Percentiles rank a stretch among this genome's conserved stretches.
Evolutionary conservation across 2,888 invertebrate species (phyloP).

Genomic region (Epicampocera succincta): DNA sequence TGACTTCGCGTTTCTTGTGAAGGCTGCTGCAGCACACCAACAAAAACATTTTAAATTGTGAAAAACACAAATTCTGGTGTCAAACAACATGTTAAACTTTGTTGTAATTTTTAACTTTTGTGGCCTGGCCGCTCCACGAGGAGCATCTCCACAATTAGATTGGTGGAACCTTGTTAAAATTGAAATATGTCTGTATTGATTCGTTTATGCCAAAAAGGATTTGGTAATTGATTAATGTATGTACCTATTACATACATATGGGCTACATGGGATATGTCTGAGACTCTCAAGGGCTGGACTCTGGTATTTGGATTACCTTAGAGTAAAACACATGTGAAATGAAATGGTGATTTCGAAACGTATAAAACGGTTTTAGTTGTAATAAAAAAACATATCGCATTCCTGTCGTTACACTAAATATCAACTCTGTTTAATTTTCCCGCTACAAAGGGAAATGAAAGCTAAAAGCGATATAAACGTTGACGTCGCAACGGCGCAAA

Average conservation of each 20-base stretch:
- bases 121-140: slow-evolving; percentile 12
- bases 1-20: slow-evolving; percentile 28
- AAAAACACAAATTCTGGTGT: slow-evolving; percentile 78
- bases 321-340: background rate
- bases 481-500: too few species aligned
- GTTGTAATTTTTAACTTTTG: slow-evolving; percentile 37
- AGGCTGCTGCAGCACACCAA: slow-evolving; percentile 3
- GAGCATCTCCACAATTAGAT: slow-evolving; percentile 64
- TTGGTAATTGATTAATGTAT: slow-evolving; percentile 61
- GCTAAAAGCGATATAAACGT: too few species aligned
- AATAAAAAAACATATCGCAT: too few species aligned
- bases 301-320: too few species aligned
- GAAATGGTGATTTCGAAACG: too few species aligned
- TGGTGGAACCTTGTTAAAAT: slow-evolving; percentile 53
- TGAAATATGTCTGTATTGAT: slow-evolving; percentile 53
- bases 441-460: too few species aligned
- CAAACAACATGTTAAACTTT: slow-evolving; percentile 76
- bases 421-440: too few species aligned
- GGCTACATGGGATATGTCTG: too few species aligned
- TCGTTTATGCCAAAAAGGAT: slow-evolving; percentile 35
- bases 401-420: too few species aligned
- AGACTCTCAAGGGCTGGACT: background rate
- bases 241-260: too few species aligned
- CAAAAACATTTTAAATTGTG: slow-evolving; percentile 68
- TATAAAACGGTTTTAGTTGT: too few species aligned